Percentiles rank a stretch among this genome's conserved stretches.
Evolutionary conservation across 1,140 invertebrate species (phyloP).

Genomic region (Meloidogyne chitwoodi): DNA sequence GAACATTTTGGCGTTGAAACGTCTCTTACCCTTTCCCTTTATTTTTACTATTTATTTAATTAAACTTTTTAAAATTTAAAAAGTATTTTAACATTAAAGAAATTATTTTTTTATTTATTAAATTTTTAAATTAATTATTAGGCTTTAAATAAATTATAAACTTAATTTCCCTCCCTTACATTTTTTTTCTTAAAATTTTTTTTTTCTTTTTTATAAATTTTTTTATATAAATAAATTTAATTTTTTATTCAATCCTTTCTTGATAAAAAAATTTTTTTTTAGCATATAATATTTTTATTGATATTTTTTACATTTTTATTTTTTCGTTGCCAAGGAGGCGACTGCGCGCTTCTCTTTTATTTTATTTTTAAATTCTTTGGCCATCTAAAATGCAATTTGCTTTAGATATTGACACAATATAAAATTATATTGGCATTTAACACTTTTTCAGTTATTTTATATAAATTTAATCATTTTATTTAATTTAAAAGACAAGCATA

Average conservation of each 20-base stretch:
- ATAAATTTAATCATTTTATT: neutral
- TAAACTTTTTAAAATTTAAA: too few species aligned
- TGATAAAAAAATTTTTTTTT: neutral
- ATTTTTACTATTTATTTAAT: too few species aligned
- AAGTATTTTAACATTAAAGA: too few species aligned
- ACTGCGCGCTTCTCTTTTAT: neutral
- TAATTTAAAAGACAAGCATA: neutral
- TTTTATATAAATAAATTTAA: too few species aligned
- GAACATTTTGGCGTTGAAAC: too few species aligned
- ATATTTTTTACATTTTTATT: neutral
- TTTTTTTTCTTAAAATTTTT: too few species aligned
- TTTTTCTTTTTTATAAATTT: too few species aligned
- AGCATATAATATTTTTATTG: neutral
- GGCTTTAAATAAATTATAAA: too few species aligned
- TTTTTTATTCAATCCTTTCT: neutral
- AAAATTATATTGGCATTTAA: neutral
- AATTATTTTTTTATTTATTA: too few species aligned
- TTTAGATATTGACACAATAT: neutral
- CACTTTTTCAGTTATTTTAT: neutral
- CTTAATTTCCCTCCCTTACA: too few species aligned
- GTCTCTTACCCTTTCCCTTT: too few species aligned
- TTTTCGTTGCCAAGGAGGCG: neutral
- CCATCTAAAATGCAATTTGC: neutral
- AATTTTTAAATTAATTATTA: too few species aligned
- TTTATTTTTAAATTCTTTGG: neutral